Evolutionary conservation across 2,113 vertebrate species (phyloP).

Genomic region (Bos taurus): ARS-UCD2.0 NC_037347.1:58194001-58194500

Average conservation of each 20-base stretch:
- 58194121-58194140: not conserved
- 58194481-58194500: conserved; percentile 31
- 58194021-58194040: not conserved
- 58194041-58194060: not conserved
- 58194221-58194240: not conserved
- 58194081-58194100: not conserved
- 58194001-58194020: not conserved
- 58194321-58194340: conserved; percentile 81
- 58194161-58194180: conserved; percentile 10
- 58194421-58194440: conserved; percentile 72
- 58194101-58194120: not conserved
- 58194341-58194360: conserved; percentile 78
- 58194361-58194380: conserved; percentile 78
- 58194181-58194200: not conserved
- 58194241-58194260: not conserved
- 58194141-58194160: not conserved
- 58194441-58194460: conserved; percentile 68
- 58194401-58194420: conserved; percentile 81
- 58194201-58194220: not conserved
- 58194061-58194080: not conserved
- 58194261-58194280: conserved; percentile 45
- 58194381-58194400: conserved; percentile 83
- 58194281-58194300: conserved; percentile 79
- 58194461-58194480: conserved; percentile 68
- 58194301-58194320: conserved; percentile 74